Base-by-base conservation (phyloP, 1,140 invertebrate species). In the Gryon sp. region DNA sequence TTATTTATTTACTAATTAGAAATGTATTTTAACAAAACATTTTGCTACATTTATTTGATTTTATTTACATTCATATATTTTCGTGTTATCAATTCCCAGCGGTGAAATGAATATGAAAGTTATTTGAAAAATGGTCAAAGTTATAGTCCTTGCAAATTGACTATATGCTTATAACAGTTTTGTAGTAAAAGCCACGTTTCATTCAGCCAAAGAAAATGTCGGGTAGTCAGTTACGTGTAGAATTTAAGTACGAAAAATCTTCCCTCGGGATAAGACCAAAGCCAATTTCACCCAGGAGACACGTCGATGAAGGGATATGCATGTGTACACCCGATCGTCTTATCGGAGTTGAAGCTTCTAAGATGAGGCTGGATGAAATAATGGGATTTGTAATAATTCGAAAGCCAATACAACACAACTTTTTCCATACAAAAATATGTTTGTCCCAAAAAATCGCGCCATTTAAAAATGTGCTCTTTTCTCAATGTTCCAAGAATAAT, bases 281-380 rank as follows among this genome's bases (percentile, higher is more conserved):
- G 78, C 76, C 80, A 85, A 85, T 86, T 80, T 82, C 68, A 79
- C 82, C 79, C 83, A 52, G 34, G 83, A 83, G 81, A 84, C 75
- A 52, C 52, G 57, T 75, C 38, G 43, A 60, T 55, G 69, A 70
- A 65, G 63, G 72, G 62, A 68, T 75, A 55, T 66, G 22, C 55
- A 41, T 57, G 65, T 60, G 57, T 63, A 59, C 28, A 38, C 60
- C 41, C 57, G 60, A 77, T 66, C 60, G 12, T 52, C 52, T 75
- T 75, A 66, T 70, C 66, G 60, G 11, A 14, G 40, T 9, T 16
- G 45, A 34, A 28, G 8, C 16, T 48, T 1, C 41, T 7, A 40
- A 62, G 57, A n/a, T 14, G 28, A 38, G 36, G 6, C 52, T 15
- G 16, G 11, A 57, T 28, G 12, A 55, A 63, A 50, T 76, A 65